These are phyloP conservation scores for Siphonodentalium dalli DNA, from an alignment of 2,888 invertebrate genomes.

Conservation along the genomic window DNA sequence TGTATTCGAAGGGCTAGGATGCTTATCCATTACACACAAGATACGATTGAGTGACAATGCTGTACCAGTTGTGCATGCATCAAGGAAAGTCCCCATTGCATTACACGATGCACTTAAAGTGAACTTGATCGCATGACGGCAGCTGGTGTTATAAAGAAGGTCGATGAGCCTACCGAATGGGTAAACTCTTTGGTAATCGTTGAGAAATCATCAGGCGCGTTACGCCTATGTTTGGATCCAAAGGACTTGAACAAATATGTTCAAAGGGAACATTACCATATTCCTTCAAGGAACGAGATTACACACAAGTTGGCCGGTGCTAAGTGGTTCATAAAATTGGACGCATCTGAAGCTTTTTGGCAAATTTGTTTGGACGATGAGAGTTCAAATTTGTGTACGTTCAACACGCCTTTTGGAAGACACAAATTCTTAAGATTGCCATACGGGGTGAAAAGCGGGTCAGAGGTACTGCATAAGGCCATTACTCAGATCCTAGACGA, in stretches of 20 bases:
- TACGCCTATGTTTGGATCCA: conserved; percentile 14
- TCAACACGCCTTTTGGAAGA: conserved; percentile 30
- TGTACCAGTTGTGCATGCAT: conserved; percentile 1
- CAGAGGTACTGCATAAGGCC: conserved; percentile 28
- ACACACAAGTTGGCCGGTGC: conserved; percentile 19
- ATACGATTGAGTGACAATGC: not conserved
- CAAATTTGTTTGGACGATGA: conserved; percentile 26
- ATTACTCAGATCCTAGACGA: conserved; percentile 24
- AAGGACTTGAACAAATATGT: conserved; percentile 1
- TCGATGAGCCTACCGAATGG: conserved; percentile 31
- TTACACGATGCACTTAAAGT: conserved; percentile 1
- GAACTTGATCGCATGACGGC: conserved; percentile 19
- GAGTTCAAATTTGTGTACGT: conserved; percentile 29
- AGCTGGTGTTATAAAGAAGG: not conserved
- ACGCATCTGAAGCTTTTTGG: conserved; percentile 31
- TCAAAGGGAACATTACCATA: conserved; percentile 4
- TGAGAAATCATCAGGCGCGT: conserved; percentile 17
- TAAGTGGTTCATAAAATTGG: conserved; percentile 23
- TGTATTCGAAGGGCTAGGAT: conserved; percentile 6
- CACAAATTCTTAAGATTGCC: conserved; percentile 25
- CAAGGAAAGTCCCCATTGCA: conserved; percentile 4
- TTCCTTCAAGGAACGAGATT: conserved; percentile 7
- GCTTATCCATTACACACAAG: not conserved
- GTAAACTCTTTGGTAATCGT: conserved; percentile 26
- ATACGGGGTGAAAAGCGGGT: conserved; percentile 24